Evolutionary conservation across 1,140 invertebrate species (phyloP).

Genomic region (Formica exsecta): DNA sequence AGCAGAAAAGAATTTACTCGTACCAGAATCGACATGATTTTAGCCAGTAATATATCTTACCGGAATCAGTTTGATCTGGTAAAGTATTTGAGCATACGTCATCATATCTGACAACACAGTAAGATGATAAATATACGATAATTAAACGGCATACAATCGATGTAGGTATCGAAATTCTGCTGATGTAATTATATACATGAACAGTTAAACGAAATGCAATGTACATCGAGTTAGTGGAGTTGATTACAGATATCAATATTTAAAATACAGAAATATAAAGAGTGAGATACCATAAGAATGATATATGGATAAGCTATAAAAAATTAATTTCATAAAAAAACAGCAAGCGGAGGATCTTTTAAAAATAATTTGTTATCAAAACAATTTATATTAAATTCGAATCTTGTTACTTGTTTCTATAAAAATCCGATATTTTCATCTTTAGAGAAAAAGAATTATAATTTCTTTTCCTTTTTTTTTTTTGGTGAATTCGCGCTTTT

Average conservation of each 20-base stretch:
- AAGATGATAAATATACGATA: slow-evolving; percentile 29
- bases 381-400: background rate
- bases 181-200: slow-evolving; percentile 25
- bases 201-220: background rate
- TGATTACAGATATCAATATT: background rate
- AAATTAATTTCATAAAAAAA: background rate
- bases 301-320: background rate
- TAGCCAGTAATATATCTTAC: slow-evolving; percentile 38
- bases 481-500: background rate
- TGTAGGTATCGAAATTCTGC: background rate
- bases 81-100: slow-evolving; percentile 60
- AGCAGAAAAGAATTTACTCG: background rate
- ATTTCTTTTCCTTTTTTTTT: background rate
- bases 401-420: background rate
- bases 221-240: background rate
- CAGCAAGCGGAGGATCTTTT: background rate
- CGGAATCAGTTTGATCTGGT: slow-evolving; percentile 68
- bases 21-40: slow-evolving; percentile 12
- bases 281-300: background rate
- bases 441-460: background rate
- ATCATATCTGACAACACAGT: slow-evolving; percentile 22
- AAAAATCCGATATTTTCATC: background rate
- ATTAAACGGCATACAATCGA: slow-evolving; percentile 19
- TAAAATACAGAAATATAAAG: background rate
- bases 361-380: slow-evolving; percentile 6